Evolutionary conservation across 2,113 vertebrate genomes (phyloP), one percentile per base, ranked within the genome.

Genomic region (Zosterops pallidus): DNA sequence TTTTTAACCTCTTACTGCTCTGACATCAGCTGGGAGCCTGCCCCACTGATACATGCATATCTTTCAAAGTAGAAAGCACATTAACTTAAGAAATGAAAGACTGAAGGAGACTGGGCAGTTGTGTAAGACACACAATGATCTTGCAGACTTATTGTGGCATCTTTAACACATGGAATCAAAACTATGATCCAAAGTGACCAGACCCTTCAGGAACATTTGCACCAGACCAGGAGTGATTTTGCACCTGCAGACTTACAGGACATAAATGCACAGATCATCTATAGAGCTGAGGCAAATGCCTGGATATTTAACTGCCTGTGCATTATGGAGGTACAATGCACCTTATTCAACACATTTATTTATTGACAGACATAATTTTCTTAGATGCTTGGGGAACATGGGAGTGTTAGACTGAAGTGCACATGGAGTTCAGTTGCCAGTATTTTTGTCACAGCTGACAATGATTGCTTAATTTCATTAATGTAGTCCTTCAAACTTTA

Each of bases 11-110:
- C 23, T 70, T 17, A 6, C 33, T 35, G 1, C 65, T 50, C 76
- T 83, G 59, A 8, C 26, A 76, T 42, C 52, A 71, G 0, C 22
- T 28, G 39, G 18, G 23, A 59, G 33, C 33, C 70, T 71, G 26
- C 33, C 52, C 39, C 41, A 16, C 22, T 72, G 39, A 26, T n/a
- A 5, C 0, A 2, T 37, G 41, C 1, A 0, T 9, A 3, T 35
- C 31, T 62, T 80, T 76, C 31, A 1, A 39, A 57, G 33, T 35
- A 55, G n/a, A 35, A 72, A 77, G 46, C 31, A 52, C 14, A 26
- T 63, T 41, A 55, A 21, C 53, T 37, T 47, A 47, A 55, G 52
- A 39, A 85, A 67, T 33, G 29, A 26, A 65, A 49, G 26, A 26
- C 18, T n/a, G 47, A 50, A 57, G 50, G 69, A 84, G 24, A 8